Percentiles rank a stretch among this genome's conserved stretches.
Evolutionary conservation across 1,140 invertebrate species (phyloP).

Genomic region (Pseudomyrmex sp.): DNA sequence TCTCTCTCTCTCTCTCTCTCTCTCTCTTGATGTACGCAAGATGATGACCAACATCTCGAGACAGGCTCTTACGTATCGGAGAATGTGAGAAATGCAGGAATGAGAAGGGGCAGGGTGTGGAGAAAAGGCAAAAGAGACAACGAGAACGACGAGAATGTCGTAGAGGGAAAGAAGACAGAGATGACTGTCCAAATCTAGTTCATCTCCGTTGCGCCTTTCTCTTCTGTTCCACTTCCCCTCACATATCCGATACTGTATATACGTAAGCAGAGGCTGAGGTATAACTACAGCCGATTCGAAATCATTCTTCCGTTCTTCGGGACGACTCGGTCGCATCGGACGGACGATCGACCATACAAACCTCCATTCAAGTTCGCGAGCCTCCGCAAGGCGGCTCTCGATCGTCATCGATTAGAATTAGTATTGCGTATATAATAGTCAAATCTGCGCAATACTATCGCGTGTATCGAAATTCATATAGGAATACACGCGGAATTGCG

Average conservation of each 20-base stretch:
- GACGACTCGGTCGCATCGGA: conserved; percentile 73
- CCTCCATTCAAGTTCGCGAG: conserved; percentile 8
- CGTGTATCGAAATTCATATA: conserved; percentile 1
- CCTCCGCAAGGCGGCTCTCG: not conserved
- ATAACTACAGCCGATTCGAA: conserved; percentile 82
- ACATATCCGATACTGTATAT: conserved; percentile 53
- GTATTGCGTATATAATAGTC: not conserved
- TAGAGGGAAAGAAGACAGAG: conserved; percentile 63
- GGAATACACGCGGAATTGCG: not conserved
- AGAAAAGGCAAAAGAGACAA: conserved; percentile 64
- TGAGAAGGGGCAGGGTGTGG: conserved; percentile 28
- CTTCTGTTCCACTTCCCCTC: conserved; percentile 84
- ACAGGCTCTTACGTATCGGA: not conserved
- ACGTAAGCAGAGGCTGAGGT: conserved; percentile 72
- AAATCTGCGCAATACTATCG: not conserved
- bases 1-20: no score
- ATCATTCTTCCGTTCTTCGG: conserved; percentile 76
- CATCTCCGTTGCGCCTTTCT: conserved; percentile 84
- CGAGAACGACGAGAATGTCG: conserved; percentile 67
- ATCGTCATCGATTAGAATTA: not conserved
- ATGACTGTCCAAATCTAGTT: conserved; percentile 83
- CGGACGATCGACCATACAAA: conserved; percentile 67
- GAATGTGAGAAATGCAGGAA: conserved; percentile 24
- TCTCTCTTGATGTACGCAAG: not conserved
- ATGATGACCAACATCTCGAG: not conserved